phyloP scores from a whole-genome alignment of 2,113 vertebrate species.

The Pachyramphus minor region DNA sequence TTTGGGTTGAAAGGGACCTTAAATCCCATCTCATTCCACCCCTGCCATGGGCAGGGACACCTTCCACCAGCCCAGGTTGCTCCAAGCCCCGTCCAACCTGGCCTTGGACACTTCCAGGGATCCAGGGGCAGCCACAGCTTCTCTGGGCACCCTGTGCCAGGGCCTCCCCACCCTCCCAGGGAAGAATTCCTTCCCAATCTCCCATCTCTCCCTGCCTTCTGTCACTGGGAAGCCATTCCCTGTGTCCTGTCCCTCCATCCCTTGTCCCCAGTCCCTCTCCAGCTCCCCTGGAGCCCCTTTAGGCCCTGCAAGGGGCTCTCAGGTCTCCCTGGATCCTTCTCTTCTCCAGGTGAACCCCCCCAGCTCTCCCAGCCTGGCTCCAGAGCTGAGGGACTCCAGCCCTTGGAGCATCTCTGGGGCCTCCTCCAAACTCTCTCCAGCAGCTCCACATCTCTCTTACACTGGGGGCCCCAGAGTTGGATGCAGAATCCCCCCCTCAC shows the following conservation, averaged over 20 bases:
- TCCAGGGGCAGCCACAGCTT: background rate
- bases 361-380: background rate
- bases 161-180: background rate
- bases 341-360: accelerated
- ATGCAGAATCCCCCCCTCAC: background rate
- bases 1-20: background rate
- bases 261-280: background rate
- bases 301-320: background rate
- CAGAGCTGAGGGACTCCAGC: background rate
- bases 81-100: accelerated
- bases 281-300: background rate
- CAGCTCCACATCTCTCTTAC: background rate
- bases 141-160: background rate
- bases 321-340: background rate
- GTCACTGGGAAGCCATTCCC: background rate
- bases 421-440: background rate
- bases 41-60: background rate
- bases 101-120: background rate
- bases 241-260: background rate
- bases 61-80: background rate
- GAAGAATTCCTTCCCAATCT: background rate
- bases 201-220: background rate
- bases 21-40: background rate
- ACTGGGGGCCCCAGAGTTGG: background rate
- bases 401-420: accelerated